phyloP scores from a whole-genome alignment of 2,113 vertebrate species.

The Tragulus kanchil region DNA sequence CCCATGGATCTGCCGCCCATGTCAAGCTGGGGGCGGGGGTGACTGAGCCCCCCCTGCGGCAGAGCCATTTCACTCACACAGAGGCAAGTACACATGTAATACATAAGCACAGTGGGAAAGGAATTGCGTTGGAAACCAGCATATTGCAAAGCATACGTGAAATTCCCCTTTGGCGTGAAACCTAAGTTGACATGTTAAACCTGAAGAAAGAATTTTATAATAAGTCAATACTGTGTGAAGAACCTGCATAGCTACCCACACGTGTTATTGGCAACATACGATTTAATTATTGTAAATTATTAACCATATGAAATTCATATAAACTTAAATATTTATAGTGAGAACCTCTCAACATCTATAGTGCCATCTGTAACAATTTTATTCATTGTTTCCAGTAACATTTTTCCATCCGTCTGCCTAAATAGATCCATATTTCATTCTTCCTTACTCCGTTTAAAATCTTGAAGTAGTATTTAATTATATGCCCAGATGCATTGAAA shows the following conservation, averaged over 20 bases:
- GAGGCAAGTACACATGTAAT: not conserved
- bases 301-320: slow-evolving; percentile 33
- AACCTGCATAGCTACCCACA: not conserved
- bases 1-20: not conserved
- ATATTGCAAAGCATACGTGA: not conserved
- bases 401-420: not conserved
- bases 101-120: not conserved
- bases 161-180: not conserved
- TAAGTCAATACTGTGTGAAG: not conserved
- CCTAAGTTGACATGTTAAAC: slow-evolving; percentile 22
- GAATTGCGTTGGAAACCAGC: not conserved
- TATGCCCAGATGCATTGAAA: not conserved
- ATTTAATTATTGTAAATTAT: slow-evolving; percentile 63
- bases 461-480: slow-evolving; percentile 8
- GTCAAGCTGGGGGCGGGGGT: slow-evolving; percentile 25
- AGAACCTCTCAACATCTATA: slow-evolving; percentile 3
- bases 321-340: slow-evolving; percentile 64
- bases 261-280: not conserved
- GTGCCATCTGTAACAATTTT: slow-evolving; percentile 54
- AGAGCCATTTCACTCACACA: not conserved
- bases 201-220: not conserved
- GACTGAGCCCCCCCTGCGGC: not conserved
- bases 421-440: slow-evolving; percentile 1
- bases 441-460: not conserved
- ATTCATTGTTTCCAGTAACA: not conserved